Percentiles rank a stretch among this genome's conserved stretches.
These are phyloP conservation scores for Drosophila sulfurigaster DNA, from an alignment of 1,140 invertebrate genomes.

Conservation along the genomic window DNA sequence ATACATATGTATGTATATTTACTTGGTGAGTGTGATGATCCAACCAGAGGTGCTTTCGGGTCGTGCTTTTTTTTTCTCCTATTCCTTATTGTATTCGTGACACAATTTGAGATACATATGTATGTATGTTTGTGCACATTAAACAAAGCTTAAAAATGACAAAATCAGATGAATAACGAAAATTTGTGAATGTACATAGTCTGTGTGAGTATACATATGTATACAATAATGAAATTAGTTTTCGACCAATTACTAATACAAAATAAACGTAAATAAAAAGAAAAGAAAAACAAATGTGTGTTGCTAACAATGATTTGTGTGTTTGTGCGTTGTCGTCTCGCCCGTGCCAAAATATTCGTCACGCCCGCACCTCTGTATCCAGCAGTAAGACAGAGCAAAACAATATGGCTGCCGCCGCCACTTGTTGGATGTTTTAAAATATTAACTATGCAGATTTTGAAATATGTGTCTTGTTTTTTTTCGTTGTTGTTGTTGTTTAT, in stretches of 20 bases:
- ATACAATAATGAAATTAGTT: not conserved
- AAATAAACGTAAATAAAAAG: conserved; percentile 14
- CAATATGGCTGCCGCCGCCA: conserved; percentile 73
- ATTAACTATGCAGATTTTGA: conserved; percentile 38
- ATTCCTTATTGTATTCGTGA: conserved; percentile 42
- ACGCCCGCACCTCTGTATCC: conserved; percentile 53
- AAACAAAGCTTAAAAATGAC: conserved; percentile 13
- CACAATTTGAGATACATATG: conserved; percentile 32
- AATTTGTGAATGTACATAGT: conserved; percentile 1
- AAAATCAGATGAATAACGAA: conserved; percentile 1
- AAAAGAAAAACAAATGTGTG: conserved; percentile 17
- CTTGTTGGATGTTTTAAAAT: conserved; percentile 71
- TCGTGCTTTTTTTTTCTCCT: conserved; percentile 42
- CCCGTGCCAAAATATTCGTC: conserved; percentile 44
- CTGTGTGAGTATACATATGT: not conserved
- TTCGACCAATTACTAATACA: not conserved
- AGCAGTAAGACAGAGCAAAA: conserved; percentile 55
- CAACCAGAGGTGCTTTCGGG: conserved; percentile 52
- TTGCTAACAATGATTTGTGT: conserved; percentile 16
- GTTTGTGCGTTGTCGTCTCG: conserved; percentile 16
- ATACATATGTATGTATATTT: conserved; percentile 46
- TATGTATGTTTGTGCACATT: conserved; percentile 11
- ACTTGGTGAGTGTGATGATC: conserved; percentile 53
- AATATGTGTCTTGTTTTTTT: conserved; percentile 16
- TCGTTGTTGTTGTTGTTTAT: not conserved